Evolutionary conservation across 2,113 vertebrate genomes (phyloP).

Genomic region (Prochilodus magdalenae): DNA sequence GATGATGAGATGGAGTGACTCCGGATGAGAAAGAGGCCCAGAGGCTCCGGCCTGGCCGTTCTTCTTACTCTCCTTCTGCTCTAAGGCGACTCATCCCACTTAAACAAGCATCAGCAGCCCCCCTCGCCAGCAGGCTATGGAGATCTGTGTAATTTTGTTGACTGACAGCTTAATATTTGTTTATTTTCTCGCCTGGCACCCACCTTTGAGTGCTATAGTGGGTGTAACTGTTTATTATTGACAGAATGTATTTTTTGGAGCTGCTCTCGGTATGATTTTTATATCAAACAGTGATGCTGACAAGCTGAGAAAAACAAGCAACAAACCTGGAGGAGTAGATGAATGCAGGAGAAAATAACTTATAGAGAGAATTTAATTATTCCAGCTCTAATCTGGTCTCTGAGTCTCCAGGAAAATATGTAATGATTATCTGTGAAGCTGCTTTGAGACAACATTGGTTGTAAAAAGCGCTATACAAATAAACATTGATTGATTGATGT

Average conservation of each 20-base stretch:
- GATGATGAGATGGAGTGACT: constrained; percentile 65
- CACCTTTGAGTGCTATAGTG: constrained; percentile 78
- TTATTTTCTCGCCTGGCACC: constrained; percentile 87
- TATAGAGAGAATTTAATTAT: neutral
- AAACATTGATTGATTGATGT: no score
- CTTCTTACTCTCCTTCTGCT: constrained; percentile 37
- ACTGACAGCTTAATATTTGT: constrained; percentile 92
- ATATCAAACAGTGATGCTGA: constrained; percentile 8
- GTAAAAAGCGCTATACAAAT: no score
- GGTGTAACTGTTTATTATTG: constrained; percentile 82
- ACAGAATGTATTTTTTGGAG: constrained; percentile 63
- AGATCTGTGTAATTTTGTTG: constrained; percentile 87
- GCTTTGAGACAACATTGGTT: no score
- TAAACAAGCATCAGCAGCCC: constrained; percentile 72
- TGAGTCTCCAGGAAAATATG: neutral
- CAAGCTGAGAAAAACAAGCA: neutral
- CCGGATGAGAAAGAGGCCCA: constrained; percentile 61
- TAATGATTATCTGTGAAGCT: no score
- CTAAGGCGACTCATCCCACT: constrained; percentile 74
- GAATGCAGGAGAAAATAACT: neutral
- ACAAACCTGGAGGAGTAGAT: neutral
- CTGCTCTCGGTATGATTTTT: constrained; percentile 10
- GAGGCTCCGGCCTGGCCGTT: constrained; percentile 31
- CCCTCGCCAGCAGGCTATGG: constrained; percentile 73
- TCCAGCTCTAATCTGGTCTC: neutral